Evolutionary conservation across 2,888 invertebrate genomes (phyloP).

Genomic region (Polyploca ridens): DNA sequence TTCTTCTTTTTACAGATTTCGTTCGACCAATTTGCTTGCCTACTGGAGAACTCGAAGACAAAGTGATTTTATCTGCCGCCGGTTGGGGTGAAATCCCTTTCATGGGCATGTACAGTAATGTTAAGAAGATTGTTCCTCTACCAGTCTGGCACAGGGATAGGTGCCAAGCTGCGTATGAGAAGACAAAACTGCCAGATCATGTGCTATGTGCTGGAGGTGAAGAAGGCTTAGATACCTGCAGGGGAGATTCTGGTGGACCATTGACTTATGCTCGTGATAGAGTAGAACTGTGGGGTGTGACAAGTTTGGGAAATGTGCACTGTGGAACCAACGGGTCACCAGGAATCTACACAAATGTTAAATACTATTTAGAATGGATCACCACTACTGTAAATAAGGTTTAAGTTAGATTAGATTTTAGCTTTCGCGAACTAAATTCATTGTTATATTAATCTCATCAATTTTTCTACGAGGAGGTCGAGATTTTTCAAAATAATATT

Average conservation of each 20-base stretch:
- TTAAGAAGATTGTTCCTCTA: constrained; percentile 55
- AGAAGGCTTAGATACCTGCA: constrained; percentile 55
- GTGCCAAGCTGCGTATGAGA: constrained; percentile 44
- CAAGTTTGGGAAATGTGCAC: constrained; percentile 48
- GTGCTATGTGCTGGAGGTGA: constrained; percentile 63
- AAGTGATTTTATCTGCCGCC: constrained; percentile 44
- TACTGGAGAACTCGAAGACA: constrained; percentile 26
- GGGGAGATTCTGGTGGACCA: constrained; percentile 67
- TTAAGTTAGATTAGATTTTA: neutral
- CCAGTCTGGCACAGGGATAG: constrained; percentile 42
- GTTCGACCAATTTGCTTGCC: constrained; percentile 65
- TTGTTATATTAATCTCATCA: too few species aligned
- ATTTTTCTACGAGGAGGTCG: too few species aligned
- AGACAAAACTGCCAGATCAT: constrained; percentile 39
- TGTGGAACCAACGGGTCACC: constrained; percentile 57
- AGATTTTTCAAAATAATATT: too few species aligned
- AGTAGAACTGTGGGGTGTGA: constrained; percentile 56
- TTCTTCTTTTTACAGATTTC: constrained; percentile 54
- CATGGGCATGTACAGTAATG: constrained; percentile 40
- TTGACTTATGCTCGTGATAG: constrained; percentile 41
- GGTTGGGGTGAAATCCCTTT: constrained; percentile 58
- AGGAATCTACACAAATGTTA: constrained; percentile 59
- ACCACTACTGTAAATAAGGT: constrained; percentile 28
- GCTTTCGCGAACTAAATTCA: too few species aligned
- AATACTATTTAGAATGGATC: constrained; percentile 56